A percentile compares a stretch with the other conserved stretches of the same genome.
Conservation (phyloP, 64 coral and sea anemone genomes). For the Actinia equina region DNA sequence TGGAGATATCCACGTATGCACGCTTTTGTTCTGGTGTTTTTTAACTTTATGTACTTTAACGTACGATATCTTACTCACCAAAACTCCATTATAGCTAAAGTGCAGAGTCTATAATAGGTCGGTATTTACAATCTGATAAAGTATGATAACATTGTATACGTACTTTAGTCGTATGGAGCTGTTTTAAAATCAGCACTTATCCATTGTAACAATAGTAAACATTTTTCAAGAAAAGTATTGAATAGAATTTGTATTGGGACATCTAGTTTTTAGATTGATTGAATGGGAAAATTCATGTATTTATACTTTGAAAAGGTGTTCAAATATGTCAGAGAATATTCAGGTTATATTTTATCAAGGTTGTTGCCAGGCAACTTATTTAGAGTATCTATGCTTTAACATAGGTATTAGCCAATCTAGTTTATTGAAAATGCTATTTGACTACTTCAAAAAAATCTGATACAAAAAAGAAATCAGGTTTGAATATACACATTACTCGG, state of each 20-base stretch:
- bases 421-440: too few species aligned
- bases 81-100: background rate
- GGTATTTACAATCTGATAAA: too few species aligned
- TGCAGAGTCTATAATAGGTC: too few species aligned
- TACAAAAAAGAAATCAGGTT: too few species aligned
- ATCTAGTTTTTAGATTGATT: background rate
- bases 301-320: background rate
- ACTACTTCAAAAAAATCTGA: too few species aligned
- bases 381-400: background rate
- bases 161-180: background rate
- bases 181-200: background rate
- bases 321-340: background rate
- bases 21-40: background rate
- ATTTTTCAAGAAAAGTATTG: background rate
- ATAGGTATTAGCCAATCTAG: background rate
- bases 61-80: background rate
- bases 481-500: too few species aligned
- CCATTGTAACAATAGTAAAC: background rate
- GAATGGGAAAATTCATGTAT: background rate
- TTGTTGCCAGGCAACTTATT: background rate
- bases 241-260: background rate
- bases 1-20: slow-evolving; percentile 4
- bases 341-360: background rate
- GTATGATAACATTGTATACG: background rate
- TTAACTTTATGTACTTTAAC: background rate